These are phyloP conservation scores for Sprattus sprattus DNA, from an alignment of 2,113 vertebrate genomes.

Conservation along the genomic window DNA sequence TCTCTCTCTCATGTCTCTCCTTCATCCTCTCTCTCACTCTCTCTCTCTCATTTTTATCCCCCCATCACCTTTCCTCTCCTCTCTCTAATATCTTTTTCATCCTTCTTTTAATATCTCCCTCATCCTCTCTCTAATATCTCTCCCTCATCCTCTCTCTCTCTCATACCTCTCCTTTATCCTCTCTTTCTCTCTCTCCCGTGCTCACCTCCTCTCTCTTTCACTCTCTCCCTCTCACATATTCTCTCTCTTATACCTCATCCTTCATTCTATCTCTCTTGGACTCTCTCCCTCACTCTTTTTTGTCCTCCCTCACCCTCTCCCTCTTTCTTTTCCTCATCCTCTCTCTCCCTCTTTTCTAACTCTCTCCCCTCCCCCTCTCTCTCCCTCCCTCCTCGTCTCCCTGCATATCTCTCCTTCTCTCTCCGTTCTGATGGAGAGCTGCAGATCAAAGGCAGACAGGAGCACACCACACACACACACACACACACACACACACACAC, in stretches of 20 bases:
- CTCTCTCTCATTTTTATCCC: too few relatives aligned
- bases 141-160: constrained; percentile 9
- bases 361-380: not conserved
- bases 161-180: too few relatives aligned
- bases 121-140: not conserved
- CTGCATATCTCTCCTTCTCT: constrained; percentile 17
- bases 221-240: too few relatives aligned
- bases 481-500: not conserved
- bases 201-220: not conserved
- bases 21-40: too few relatives aligned
- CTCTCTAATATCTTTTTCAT: too few relatives aligned
- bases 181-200: too few relatives aligned
- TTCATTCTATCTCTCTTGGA: too few relatives aligned
- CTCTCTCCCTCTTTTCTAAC: not conserved
- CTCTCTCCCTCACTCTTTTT: not conserved
- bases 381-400: not conserved
- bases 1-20: too few relatives aligned
- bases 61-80: too few relatives aligned
- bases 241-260: too few relatives aligned
- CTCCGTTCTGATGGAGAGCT: constrained; percentile 61
- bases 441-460: constrained; percentile 65
- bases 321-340: not conserved
- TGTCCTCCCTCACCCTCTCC: not conserved
- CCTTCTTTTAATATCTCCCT: too few relatives aligned
- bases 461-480: not conserved